These are phyloP conservation scores for Actinia equina DNA, from an alignment of 64 coral and sea anemone genomes.

Conservation along the genomic window DNA sequence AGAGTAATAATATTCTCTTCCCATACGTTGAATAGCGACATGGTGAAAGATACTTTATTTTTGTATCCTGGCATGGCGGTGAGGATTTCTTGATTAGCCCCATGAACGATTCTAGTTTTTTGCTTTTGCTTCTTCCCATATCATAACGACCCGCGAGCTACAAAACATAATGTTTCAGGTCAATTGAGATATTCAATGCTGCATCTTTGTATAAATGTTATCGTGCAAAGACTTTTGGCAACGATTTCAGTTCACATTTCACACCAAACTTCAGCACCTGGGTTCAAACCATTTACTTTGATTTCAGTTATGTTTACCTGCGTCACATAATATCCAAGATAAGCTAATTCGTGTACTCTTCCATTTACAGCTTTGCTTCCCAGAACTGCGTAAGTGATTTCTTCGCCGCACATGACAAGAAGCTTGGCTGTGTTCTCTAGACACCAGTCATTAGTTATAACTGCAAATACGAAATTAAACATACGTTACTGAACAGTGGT, in stretches of 20 bases:
- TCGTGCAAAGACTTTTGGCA: too few species aligned
- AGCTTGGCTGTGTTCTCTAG: slow-evolving; percentile 94
- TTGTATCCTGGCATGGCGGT: slow-evolving; percentile 71
- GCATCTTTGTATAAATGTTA: too few species aligned
- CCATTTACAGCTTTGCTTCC: slow-evolving; percentile 98
- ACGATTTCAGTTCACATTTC: too few species aligned
- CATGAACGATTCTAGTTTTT: slow-evolving; percentile 66
- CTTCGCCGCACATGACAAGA: slow-evolving; percentile 82
- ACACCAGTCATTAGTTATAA: slow-evolving; percentile 84
- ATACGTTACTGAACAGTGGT: background rate
- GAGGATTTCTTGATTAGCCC: slow-evolving; percentile 60
- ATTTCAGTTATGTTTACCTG: slow-evolving; percentile 53
- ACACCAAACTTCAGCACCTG: too few species aligned
- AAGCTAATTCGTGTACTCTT: slow-evolving; percentile 85
- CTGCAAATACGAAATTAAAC: slow-evolving; percentile 19
- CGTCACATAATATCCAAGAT: slow-evolving; percentile 77
- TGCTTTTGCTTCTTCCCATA: slow-evolving; percentile 44
- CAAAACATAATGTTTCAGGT: background rate
- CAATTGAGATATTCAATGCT: background rate
- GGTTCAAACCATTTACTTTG: too few species aligned
- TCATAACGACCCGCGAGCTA: slow-evolving; percentile 73
- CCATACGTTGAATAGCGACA: slow-evolving; percentile 93
- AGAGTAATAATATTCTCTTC: slow-evolving; percentile 91
- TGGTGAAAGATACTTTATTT: slow-evolving; percentile 63
- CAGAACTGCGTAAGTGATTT: slow-evolving; percentile 69